Base-by-base conservation (phyloP, 1,140 invertebrate genomes). In the Paracyclopina nana region DNA sequence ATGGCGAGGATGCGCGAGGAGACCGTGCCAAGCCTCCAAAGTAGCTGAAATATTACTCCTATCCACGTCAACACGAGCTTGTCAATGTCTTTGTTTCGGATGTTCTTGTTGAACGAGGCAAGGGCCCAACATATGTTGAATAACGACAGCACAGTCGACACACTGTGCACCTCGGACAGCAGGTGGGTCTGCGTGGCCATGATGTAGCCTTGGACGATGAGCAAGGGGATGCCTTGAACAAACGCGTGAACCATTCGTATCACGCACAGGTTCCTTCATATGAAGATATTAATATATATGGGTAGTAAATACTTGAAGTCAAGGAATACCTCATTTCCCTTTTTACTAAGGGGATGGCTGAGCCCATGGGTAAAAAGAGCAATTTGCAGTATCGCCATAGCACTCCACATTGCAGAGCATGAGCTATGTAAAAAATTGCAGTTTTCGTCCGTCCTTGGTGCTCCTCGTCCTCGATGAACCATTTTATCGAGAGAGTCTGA, bases 91-190 rank as follows among this genome's bases (percentile, higher is more conserved):
- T 14, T 28, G 12, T 48, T 22, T 16, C 79, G 65, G n/a, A 84
- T 76, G 61, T 85, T 80, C 65, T 87, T 86, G 59, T 79, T 83
- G 62, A 86, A 90, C 49, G 82, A 86, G 14, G 84, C 83, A 16
- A 91, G 67, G 18, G 82, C 79, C 85, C 85, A 90, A 59, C 82
- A 85, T 18, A 86, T 77, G 53, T 77, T 82, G 66, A 87, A 80
- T 4, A 90, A 63, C 1, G 80, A 83, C 6, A 86, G 65, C 1
- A 76, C 72, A 3, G 79, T 77, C 0, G 82, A 82, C n/a, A 88
- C 80, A 38, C 79, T 72, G 55, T 81, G 79, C 46, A 87, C 61
- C 61, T 86, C 77, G 26, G 73, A 74, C 51, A 81, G 72, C 52
- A 78, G 70, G 46, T 42, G 34, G 24, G n/a, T 4, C 49, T 16